Percentiles rank a stretch among this genome's conserved stretches.
Evolutionary conservation across 2,797 vertebrate species (phyloP).

Genomic region (Choloepus didactylus): DNA sequence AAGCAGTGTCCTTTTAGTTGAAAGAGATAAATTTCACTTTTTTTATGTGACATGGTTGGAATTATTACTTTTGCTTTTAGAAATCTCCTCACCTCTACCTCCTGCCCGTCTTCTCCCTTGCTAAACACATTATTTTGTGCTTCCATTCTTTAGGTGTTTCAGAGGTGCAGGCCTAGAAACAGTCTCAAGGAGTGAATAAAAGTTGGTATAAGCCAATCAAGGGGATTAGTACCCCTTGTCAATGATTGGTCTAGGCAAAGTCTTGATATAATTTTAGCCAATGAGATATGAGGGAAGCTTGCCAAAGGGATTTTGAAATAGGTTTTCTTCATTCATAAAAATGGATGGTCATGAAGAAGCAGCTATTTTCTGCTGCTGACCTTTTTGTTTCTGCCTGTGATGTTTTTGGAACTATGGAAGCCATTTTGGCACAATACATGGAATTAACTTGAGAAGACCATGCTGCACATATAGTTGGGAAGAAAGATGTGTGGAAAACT

Average conservation of each 20-base stretch:
- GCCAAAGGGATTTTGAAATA: not conserved
- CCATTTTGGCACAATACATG: not conserved
- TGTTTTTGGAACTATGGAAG: not conserved
- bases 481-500: not conserved
- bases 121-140: not conserved
- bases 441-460: not conserved
- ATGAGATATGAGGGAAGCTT: not conserved
- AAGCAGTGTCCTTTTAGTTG: not conserved
- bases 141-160: not conserved
- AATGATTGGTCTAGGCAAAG: not conserved
- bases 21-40: not conserved
- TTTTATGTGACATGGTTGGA: not conserved
- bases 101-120: not conserved
- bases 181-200: not conserved
- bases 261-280: not conserved
- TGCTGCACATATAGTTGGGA: not conserved
- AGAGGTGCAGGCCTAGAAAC: not conserved
- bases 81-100: not conserved
- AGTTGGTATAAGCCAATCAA: not conserved
- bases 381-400: not conserved
- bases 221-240: not conserved
- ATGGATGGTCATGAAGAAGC: not conserved
- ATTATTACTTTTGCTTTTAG: not conserved
- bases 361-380: slow-evolving; percentile 4
- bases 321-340: not conserved